A percentile compares a stretch with the other conserved stretches of the same genome.
Conservation (phyloP, 2,888 invertebrate species). For the Caenorhabditis sp. region DNA sequence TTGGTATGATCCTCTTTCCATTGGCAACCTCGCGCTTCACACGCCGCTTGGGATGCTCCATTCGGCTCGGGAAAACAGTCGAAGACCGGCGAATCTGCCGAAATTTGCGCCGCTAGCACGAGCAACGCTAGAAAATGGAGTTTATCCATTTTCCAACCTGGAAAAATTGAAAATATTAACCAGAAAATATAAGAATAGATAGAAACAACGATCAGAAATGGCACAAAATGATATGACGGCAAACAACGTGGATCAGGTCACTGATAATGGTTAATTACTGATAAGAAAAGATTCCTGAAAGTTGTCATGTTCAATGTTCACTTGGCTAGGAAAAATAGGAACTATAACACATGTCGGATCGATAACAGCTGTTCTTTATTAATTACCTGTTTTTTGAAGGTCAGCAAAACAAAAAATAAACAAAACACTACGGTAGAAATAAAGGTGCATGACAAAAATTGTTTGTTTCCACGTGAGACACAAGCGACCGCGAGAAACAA, state of each 20-base stretch:
- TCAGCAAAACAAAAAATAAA: no score
- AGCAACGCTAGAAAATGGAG: slow-evolving; percentile 9
- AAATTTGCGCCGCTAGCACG: slow-evolving; percentile 5
- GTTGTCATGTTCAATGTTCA: background rate
- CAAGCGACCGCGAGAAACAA: no score
- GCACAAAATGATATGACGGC: background rate
- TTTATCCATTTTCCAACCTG: slow-evolving; percentile 3
- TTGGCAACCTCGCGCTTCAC: slow-evolving; percentile 58
- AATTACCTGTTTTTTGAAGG: no score
- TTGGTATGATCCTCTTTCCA: slow-evolving; percentile 44
- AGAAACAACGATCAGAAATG: background rate
- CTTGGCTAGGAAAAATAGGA: background rate
- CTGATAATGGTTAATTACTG: background rate
- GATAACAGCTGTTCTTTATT: background rate
- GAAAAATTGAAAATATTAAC: no score
- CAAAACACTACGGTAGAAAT: no score
- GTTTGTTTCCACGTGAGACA: no score
- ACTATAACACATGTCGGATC: background rate
- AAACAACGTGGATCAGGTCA: background rate
- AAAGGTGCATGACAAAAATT: no score
- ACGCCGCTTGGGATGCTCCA: slow-evolving; percentile 42
- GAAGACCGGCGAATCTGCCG: slow-evolving; percentile 30
- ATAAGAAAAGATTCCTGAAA: background rate
- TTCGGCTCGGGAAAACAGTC: slow-evolving; percentile 61
- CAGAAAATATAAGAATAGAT: background rate